phyloP scores from a whole-genome alignment of 2,888 invertebrate species.

The Aphodius granarius region DNA sequence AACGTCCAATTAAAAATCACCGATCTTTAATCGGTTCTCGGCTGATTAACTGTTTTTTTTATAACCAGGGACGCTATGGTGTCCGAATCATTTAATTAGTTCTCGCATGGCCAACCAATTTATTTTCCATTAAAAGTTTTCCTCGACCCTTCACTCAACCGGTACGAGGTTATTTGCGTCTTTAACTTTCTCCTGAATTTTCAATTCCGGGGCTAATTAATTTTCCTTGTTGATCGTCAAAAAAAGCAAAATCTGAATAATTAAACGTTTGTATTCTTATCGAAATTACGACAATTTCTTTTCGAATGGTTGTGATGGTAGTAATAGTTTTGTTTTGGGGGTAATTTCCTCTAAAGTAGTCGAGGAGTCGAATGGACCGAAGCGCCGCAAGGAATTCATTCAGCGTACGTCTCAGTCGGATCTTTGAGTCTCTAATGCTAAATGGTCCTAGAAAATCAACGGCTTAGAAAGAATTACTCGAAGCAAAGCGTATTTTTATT shows the following conservation, averaged over 20 bases:
- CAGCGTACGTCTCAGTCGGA: not conserved
- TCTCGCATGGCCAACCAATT: slow-evolving; percentile 2
- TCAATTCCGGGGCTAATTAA: not conserved
- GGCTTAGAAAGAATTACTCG: not conserved
- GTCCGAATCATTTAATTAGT: slow-evolving; percentile 13
- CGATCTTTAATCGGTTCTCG: slow-evolving; percentile 13
- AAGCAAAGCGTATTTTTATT: not conserved
- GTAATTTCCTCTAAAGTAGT: no score
- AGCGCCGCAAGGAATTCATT: not conserved
- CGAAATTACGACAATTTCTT: not conserved
- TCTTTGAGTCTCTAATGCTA: not conserved
- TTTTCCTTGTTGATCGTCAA: not conserved
- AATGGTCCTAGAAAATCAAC: not conserved
- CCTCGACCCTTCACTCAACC: not conserved
- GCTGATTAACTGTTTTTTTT: slow-evolving; percentile 9
- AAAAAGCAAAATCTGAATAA: not conserved
- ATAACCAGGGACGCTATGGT: slow-evolving; percentile 1
- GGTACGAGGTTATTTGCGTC: not conserved
- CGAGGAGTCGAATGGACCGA: not conserved
- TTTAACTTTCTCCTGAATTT: not conserved
- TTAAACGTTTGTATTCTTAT: not conserved
- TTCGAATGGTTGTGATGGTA: not conserved
- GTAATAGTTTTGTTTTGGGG: not conserved
- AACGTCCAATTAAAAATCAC: not conserved
- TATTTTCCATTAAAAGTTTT: not conserved